Evolutionary conservation across 2,113 vertebrate species (phyloP).

Genomic region (Crotalus tigris): DNA sequence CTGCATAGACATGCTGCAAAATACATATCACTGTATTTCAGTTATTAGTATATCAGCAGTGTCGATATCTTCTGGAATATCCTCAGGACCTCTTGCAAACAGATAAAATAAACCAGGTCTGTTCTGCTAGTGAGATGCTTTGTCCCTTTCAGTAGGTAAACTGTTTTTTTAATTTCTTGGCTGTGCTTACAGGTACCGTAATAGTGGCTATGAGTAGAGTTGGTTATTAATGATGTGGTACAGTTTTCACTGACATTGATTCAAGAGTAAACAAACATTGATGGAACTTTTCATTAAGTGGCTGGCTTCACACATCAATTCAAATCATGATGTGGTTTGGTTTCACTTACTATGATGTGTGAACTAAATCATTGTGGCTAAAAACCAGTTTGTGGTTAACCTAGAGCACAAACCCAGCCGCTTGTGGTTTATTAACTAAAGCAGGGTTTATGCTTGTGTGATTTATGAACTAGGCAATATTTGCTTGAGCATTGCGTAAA

Average conservation of each 20-base stretch:
- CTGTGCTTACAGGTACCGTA: neutral
- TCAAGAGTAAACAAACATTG: neutral
- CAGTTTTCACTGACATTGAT: neutral
- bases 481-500: neutral
- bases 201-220: neutral
- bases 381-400: neutral
- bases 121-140: neutral
- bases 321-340: neutral
- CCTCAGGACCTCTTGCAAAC: neutral
- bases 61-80: neutral
- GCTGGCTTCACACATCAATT: neutral
- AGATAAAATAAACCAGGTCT: neutral
- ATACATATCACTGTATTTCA: conserved; percentile 9
- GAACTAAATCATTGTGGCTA: neutral
- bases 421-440: neutral
- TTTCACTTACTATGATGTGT: neutral
- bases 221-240: neutral
- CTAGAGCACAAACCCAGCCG: neutral
- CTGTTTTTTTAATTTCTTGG: neutral
- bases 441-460: neutral
- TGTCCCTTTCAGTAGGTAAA: neutral
- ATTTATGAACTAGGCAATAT: neutral
- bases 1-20: neutral
- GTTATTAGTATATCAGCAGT: conserved; percentile 33
- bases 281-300: neutral